phyloP scores from a whole-genome alignment of 2,797 vertebrate genomes.

The Mycteria americana region DNA sequence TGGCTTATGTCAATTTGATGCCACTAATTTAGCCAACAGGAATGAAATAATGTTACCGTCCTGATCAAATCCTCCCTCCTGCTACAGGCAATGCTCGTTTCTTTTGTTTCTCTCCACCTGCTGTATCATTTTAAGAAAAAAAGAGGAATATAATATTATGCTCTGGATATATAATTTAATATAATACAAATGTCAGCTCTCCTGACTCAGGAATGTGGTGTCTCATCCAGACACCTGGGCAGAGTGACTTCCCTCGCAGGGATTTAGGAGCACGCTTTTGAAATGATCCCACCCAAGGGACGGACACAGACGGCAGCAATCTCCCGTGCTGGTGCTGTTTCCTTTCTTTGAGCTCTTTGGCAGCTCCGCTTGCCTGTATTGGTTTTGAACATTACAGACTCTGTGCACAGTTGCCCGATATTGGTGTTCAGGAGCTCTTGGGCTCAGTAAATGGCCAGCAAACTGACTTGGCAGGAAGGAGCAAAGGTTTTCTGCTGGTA shows the following conservation, averaged over 20 bases:
- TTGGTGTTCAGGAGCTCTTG: too few relatives aligned
- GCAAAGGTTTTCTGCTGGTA: background rate
- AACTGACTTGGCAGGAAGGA: background rate
- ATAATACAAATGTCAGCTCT: background rate
- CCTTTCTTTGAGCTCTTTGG: background rate
- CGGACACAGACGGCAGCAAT: background rate
- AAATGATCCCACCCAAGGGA: background rate
- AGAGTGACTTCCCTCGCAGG: fast-evolving
- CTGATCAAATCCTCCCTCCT: background rate
- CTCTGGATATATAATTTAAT: too few relatives aligned
- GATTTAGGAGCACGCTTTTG: background rate
- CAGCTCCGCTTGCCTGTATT: background rate
- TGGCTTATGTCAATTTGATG: background rate
- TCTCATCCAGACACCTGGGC: background rate
- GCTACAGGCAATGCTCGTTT: background rate
- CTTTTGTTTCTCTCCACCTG: background rate
- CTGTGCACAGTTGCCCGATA: background rate
- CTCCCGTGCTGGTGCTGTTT: fast-evolving
- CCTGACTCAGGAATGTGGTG: background rate
- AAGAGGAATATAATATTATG: background rate
- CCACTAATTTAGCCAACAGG: background rate
- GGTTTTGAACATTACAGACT: background rate
- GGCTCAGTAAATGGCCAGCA: background rate
- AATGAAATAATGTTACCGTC: background rate
- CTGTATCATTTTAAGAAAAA: background rate